Conservation (phyloP, 1,140 invertebrate genomes). For the Chymomyza costata region DNA sequence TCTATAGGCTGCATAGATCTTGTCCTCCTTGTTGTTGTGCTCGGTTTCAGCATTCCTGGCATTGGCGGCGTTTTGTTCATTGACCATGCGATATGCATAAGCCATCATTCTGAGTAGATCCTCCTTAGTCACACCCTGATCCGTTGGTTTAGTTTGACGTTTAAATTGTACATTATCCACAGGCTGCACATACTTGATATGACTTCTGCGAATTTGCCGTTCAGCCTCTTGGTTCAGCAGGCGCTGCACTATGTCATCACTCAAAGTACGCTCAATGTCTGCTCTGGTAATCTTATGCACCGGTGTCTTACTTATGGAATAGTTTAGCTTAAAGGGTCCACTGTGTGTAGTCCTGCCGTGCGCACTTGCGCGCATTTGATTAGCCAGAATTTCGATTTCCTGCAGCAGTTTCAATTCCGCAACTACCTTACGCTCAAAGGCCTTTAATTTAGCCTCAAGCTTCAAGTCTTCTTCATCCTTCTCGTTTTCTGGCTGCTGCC, state of each 20-base stretch:
- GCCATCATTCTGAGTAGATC: conserved; percentile 61
- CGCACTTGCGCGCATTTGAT: conserved; percentile 47
- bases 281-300: conserved; percentile 60
- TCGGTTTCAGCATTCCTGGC: no score
- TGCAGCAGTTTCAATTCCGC: conserved; percentile 53
- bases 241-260: conserved; percentile 54
- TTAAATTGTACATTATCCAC: conserved; percentile 23
- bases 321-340: conserved; percentile 30
- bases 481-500: neutral
- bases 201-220: conserved; percentile 16
- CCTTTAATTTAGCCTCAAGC: conserved; percentile 47
- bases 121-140: conserved; percentile 43
- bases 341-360: neutral
- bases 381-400: conserved; percentile 58
- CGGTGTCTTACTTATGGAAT: conserved; percentile 52
- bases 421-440: conserved; percentile 63
- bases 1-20: conserved; percentile 35
- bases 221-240: conserved; percentile 51
- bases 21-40: conserved; percentile 24
- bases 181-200: neutral
- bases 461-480: conserved; percentile 33
- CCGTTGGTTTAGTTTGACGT: conserved; percentile 32
- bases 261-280: conserved; percentile 58
- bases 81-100: conserved; percentile 64
- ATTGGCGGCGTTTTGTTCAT: conserved; percentile 24